A percentile compares a stretch with the other conserved stretches of the same genome.
These are phyloP conservation scores for Tetraneura akinire DNA, from an alignment of 1,140 invertebrate genomes.

Conservation along the genomic window DNA sequence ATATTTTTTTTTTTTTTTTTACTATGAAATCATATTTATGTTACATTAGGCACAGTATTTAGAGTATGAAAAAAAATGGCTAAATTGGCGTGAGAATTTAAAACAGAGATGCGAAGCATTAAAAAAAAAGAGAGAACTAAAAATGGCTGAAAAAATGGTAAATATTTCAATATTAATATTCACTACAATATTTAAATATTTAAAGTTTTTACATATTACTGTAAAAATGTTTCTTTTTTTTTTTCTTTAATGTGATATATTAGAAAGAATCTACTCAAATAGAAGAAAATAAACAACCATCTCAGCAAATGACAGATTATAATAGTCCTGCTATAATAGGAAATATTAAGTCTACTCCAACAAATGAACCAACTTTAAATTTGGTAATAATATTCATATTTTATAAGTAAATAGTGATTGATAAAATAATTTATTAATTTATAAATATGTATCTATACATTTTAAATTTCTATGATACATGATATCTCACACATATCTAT, in stretches of 20 bases:
- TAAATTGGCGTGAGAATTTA: conserved; percentile 74
- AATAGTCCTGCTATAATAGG: background rate
- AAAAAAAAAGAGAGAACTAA: conserved; percentile 64
- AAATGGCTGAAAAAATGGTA: conserved; percentile 49
- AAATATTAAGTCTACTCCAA: background rate
- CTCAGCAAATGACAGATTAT: background rate
- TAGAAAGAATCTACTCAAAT: conserved; percentile 35
- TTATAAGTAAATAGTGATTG: background rate
- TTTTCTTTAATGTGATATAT: background rate
- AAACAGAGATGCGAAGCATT: conserved; percentile 77
- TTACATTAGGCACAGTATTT: conserved; percentile 67
- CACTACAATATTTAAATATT: background rate
- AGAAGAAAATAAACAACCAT: conserved; percentile 27
- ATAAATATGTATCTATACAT: no score
- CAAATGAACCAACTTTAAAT: conserved; percentile 17
- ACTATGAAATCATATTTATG: conserved; percentile 26
- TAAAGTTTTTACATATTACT: background rate
- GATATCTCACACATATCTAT: no score
- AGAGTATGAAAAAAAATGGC: conserved; percentile 81
- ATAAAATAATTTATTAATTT: no score
- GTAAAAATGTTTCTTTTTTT: background rate
- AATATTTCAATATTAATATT: background rate
- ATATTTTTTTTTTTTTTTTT: background rate
- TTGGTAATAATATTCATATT: background rate
- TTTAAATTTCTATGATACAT: no score